Evolutionary conservation across 2,888 invertebrate genomes (phyloP).

Genomic region (Parnassius smintheus): DNA sequence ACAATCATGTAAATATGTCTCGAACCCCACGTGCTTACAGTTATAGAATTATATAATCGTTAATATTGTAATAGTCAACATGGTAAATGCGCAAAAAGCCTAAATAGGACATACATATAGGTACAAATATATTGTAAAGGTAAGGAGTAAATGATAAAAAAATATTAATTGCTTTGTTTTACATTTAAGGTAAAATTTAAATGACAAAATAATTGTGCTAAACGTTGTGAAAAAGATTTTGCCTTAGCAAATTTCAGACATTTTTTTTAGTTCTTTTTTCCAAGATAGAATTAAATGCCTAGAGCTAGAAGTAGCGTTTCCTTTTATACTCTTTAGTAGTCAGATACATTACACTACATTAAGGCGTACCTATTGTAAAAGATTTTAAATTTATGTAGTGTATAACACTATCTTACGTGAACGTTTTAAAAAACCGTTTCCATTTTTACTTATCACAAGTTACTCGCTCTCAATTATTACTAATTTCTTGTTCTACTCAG

Average conservation of each 20-base stretch:
- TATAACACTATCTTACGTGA: slow-evolving; percentile 62
- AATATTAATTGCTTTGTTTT: slow-evolving; percentile 58
- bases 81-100: slow-evolving; percentile 77
- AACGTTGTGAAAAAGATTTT: slow-evolving; percentile 43
- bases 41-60: slow-evolving; percentile 48
- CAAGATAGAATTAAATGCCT: slow-evolving; percentile 20
- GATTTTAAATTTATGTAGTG: slow-evolving; percentile 64
- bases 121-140: slow-evolving; percentile 58
- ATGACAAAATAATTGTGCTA: slow-evolving; percentile 47
- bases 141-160: slow-evolving; percentile 71
- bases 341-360: slow-evolving; percentile 57
- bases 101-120: slow-evolving; percentile 39
- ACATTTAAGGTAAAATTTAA: slow-evolving; percentile 47
- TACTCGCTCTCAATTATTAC: slow-evolving; percentile 65
- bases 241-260: slow-evolving; percentile 38
- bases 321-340: slow-evolving; percentile 29
- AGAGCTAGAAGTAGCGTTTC: background rate
- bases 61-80: slow-evolving; percentile 76
- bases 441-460: slow-evolving; percentile 63
- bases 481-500: slow-evolving; percentile 60
- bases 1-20: slow-evolving; percentile 33
- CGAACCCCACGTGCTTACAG: slow-evolving; percentile 48
- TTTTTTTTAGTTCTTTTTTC: slow-evolving; percentile 35
- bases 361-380: slow-evolving; percentile 68
- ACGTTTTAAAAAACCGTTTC: slow-evolving; percentile 44